These are phyloP conservation scores for Ichneumoninae sp. DNA, from an alignment of 2,888 invertebrate species.

Conservation along the genomic window DNA sequence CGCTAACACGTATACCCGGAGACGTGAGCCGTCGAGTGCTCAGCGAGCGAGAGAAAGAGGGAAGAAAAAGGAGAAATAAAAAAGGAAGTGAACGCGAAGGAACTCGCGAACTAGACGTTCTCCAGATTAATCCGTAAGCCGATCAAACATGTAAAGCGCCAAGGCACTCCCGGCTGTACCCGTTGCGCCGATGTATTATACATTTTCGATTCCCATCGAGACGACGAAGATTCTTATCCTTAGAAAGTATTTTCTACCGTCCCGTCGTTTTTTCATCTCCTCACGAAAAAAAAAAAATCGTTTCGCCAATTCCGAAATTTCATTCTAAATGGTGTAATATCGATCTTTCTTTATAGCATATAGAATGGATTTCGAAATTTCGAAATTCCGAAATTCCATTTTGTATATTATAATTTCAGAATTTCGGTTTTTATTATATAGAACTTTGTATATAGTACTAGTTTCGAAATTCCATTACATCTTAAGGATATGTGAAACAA, in stretches of 20 bases:
- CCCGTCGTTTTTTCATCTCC: neutral
- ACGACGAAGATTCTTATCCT: neutral
- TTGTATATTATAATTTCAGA: no score
- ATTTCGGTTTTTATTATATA: no score
- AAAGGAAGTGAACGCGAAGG: neutral
- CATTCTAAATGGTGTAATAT: no score
- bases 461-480: no score
- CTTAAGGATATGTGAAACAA: no score
- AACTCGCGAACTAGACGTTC: conserved; percentile 1
- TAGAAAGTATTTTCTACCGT: neutral
- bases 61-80: neutral
- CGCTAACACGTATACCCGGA: neutral
- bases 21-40: neutral
- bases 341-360: no score
- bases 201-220: neutral
- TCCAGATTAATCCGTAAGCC: conserved; percentile 1
- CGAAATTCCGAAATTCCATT: no score
- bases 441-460: no score
- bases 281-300: neutral
- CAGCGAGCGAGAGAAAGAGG: neutral
- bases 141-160: conserved; percentile 9
- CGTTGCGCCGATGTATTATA: neutral
- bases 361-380: no score
- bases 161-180: neutral
- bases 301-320: neutral